Conservation (phyloP, 1,140 invertebrate species). For the Drosophila oshimai region DNA sequence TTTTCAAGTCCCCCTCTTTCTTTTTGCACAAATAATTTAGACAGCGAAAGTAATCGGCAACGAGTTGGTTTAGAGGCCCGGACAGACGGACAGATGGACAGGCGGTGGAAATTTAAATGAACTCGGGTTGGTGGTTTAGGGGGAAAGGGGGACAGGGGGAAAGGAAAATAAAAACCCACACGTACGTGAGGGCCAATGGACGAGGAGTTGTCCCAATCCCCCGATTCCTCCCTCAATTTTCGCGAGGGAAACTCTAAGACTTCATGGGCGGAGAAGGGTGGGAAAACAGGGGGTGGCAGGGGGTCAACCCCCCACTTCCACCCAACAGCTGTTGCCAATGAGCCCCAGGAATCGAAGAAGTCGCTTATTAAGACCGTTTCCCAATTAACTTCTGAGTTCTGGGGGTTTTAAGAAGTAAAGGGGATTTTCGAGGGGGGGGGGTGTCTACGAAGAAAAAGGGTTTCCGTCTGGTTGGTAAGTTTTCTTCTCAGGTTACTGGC, state of each 20-base stretch:
- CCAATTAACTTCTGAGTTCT: background rate
- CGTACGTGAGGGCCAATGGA: constrained; percentile 31
- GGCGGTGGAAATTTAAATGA: constrained; percentile 40
- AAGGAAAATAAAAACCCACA: constrained; percentile 39
- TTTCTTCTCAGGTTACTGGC: constrained; percentile 3
- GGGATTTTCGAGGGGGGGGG: background rate
- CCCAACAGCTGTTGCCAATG: constrained; percentile 31
- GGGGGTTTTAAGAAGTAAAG: too few species aligned
- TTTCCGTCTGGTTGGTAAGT: background rate
- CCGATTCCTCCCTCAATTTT: background rate
- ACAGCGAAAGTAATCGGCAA: constrained; percentile 72
- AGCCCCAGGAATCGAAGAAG: constrained; percentile 29
- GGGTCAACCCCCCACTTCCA: background rate
- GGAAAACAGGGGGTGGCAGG: background rate
- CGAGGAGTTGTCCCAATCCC: background rate
- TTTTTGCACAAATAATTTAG: constrained; percentile 63
- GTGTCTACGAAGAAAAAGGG: too few species aligned
- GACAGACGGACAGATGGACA: constrained; percentile 21
- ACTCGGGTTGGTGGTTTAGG: constrained; percentile 10
- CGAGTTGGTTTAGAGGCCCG: constrained; percentile 32
- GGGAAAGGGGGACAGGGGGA: background rate
- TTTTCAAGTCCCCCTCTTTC: background rate
- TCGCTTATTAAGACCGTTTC: constrained; percentile 35
- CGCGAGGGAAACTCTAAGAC: constrained; percentile 60
- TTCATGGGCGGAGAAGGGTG: constrained; percentile 27